Conservation (phyloP, 1,140 invertebrate genomes). For the Lethrus apterus region DNA sequence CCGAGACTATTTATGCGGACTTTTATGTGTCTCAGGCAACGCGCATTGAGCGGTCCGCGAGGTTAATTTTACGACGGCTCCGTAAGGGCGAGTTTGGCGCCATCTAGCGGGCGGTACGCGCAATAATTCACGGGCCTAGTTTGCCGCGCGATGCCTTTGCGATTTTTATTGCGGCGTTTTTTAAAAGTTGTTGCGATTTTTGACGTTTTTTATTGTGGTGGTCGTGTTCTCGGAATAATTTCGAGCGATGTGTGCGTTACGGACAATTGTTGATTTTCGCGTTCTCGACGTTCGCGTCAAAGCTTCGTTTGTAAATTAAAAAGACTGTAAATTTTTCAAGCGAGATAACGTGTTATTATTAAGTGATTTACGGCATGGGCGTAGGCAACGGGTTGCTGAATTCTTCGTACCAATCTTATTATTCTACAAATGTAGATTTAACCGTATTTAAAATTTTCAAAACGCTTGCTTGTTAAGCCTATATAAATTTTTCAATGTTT, state of each 20-base stretch:
- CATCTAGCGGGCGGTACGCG: constrained; percentile 14
- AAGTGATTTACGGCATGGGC: too few species aligned
- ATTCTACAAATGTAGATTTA: too few species aligned
- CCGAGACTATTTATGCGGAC: constrained; percentile 33
- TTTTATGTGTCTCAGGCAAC: constrained; percentile 31
- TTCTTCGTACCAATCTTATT: too few species aligned
- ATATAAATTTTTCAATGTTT: too few species aligned
- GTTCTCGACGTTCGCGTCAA: neutral
- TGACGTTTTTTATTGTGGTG: constrained; percentile 20
- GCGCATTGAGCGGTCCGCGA: constrained; percentile 26
- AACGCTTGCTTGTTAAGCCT: too few species aligned
- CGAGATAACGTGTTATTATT: too few species aligned
- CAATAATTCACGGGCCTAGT: constrained; percentile 30
- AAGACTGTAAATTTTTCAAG: neutral
- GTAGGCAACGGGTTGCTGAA: too few species aligned
- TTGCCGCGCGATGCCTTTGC: constrained; percentile 24
- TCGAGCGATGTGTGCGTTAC: neutral
- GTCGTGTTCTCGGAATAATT: neutral
- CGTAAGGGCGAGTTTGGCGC: constrained; percentile 17
- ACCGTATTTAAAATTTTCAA: too few species aligned
- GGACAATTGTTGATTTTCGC: neutral
- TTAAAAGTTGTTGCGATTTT: constrained; percentile 24
- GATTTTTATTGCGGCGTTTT: constrained; percentile 23
- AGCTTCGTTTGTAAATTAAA: neutral
- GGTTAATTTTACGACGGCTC: constrained; percentile 33